phyloP scores from a whole-genome alignment of 2,113 vertebrate genomes.

The Sorex araneus region DNA sequence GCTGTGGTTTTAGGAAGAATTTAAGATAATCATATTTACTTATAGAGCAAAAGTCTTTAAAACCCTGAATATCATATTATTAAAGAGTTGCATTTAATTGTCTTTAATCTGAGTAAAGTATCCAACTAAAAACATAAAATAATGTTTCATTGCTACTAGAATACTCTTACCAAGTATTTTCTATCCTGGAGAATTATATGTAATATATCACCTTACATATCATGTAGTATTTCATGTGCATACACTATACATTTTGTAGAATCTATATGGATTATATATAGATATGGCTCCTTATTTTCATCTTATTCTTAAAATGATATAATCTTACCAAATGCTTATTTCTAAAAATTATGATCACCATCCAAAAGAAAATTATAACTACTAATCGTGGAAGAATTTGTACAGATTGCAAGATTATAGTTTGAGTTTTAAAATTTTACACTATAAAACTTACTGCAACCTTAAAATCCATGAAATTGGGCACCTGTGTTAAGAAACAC shows the following conservation, averaged over 20 bases:
- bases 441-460: neutral
- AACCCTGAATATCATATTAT: neutral
- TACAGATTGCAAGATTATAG: neutral
- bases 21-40: constrained; percentile 7
- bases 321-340: too few species aligned
- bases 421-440: constrained; percentile 3
- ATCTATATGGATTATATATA: neutral
- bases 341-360: too few species aligned
- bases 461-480: neutral
- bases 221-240: neutral
- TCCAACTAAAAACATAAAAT: neutral
- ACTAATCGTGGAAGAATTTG: neutral
- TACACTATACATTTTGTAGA: neutral
- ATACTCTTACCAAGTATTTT: neutral
- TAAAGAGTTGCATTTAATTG: neutral
- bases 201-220: neutral
- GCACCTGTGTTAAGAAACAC: neutral
- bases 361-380: neutral
- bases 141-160: neutral
- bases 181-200: neutral
- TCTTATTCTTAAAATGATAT: too few species aligned
- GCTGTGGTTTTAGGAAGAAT: neutral
- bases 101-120: neutral
- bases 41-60: constrained; percentile 12
- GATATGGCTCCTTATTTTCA: too few species aligned